These are phyloP conservation scores for Rhopalosiphum nymphaeae DNA, from an alignment of 2,888 invertebrate species.

Conservation along the genomic window DNA sequence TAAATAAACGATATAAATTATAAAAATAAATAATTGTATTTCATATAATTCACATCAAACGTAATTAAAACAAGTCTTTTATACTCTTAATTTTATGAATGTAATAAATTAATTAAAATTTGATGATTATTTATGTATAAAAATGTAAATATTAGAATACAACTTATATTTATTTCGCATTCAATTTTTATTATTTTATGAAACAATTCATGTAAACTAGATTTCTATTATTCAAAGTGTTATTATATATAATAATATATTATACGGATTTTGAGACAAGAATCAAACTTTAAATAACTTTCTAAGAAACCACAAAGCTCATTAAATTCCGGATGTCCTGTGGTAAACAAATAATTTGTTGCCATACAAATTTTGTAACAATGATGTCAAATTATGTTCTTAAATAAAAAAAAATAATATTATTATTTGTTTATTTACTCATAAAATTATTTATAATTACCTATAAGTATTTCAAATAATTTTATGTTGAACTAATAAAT, in stretches of 20 bases:
- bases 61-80: not conserved
- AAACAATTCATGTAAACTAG: not conserved
- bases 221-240: constrained; percentile 18
- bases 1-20: not conserved
- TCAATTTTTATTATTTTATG: not conserved
- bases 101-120: not conserved
- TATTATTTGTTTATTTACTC: not conserved
- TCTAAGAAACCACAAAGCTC: not conserved
- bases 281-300: constrained; percentile 44
- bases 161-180: not conserved
- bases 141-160: not conserved
- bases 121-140: not conserved
- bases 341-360: constrained; percentile 21
- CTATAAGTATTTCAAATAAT: not conserved
- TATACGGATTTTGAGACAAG: not conserved
- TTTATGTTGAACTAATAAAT: not conserved
- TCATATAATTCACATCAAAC: not conserved
- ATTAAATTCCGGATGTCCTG: constrained; percentile 41
- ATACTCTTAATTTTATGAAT: not conserved
- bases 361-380: not conserved
- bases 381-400: constrained; percentile 8
- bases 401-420: not conserved
- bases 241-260: constrained; percentile 43
- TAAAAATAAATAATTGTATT: not conserved
- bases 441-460: not conserved